These are phyloP conservation scores for Adelges cooleyi DNA, from an alignment of 1,140 invertebrate genomes.

Conservation along the genomic window DNA sequence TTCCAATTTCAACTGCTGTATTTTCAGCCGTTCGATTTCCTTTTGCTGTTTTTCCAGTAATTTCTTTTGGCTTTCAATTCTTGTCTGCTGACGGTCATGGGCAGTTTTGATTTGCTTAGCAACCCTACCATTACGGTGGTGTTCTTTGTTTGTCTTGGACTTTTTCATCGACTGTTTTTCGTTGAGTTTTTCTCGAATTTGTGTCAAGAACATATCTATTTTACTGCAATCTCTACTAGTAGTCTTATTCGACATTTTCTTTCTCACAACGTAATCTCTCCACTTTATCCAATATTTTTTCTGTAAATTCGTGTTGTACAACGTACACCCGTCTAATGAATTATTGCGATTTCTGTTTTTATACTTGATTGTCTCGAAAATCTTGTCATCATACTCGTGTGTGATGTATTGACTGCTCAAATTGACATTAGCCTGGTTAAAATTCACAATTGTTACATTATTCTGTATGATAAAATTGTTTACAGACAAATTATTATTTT, in stretches of 20 bases:
- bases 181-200: conserved; percentile 5
- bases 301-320: background rate
- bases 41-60: background rate
- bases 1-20: conserved; percentile 9
- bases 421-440: background rate
- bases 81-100: background rate
- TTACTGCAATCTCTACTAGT: background rate
- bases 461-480: no score
- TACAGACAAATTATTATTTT: no score
- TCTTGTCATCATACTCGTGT: background rate
- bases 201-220: background rate
- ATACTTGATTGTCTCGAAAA: background rate
- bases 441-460: no score
- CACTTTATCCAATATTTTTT: conserved; percentile 7
- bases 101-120: background rate
- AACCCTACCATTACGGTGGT: background rate
- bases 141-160: background rate
- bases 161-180: background rate
- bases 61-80: conserved; percentile 10
- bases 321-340: background rate
- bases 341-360: background rate
- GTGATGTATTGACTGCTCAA: background rate
- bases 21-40: background rate
- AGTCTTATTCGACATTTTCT: background rate
- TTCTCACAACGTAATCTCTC: background rate